Evolutionary conservation across 2,797 vertebrate genomes (phyloP), one percentile per base, ranked within the genome.

Genomic region (Corythornis leucogaster): DNA sequence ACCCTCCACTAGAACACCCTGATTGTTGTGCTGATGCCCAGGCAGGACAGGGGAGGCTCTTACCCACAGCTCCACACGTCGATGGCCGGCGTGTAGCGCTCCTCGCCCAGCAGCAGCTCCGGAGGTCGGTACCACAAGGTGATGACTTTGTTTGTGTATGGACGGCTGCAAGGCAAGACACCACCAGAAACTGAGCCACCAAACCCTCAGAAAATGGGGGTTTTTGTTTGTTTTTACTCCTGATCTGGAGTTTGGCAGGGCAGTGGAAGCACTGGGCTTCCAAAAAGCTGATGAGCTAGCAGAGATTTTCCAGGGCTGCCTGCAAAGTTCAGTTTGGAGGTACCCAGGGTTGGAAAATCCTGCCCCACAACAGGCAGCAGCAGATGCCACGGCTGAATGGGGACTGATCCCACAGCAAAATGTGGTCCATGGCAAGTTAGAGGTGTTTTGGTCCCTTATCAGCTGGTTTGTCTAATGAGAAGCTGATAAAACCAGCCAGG

Each of bases 41-140:
- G 26, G 5, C 13, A 24, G 46, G 45, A 21, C n/a, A 46, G 12
- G 8, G 11, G 53, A 87, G 38, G 59, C 15, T 75, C 99, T 98
- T 97, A 99, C 99, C 99, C 99, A 95, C 99, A 99, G 96, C 99
- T 99, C 99, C 99, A 99, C 54, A 99, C 99, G 38, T 99, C 99
- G 46, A 99, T 99, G 82, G 99, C 99, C 4, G 99, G 99, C 6
- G 99, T 99, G 95, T 99, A 99, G 64, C 99, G 97, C 89, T 99
- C 99, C 95, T 99, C 99, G 57, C 99, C 99, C 85, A 99, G 97
- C 66, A 99, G 98, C 94, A 99, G 95, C 85, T 99, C 99, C 2
- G 99, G 99, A 50, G 99, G 99, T 22, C 99, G 99, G 97, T 99
- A 99, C 99, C 99, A 99, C 45, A 99, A 96, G 8, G 99, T 99